A percentile compares a stretch with the other conserved stretches of the same genome.
These are phyloP conservation scores for Tetramorium bicarinatum DNA, from an alignment of 2,888 invertebrate species.

Conservation along the genomic window DNA sequence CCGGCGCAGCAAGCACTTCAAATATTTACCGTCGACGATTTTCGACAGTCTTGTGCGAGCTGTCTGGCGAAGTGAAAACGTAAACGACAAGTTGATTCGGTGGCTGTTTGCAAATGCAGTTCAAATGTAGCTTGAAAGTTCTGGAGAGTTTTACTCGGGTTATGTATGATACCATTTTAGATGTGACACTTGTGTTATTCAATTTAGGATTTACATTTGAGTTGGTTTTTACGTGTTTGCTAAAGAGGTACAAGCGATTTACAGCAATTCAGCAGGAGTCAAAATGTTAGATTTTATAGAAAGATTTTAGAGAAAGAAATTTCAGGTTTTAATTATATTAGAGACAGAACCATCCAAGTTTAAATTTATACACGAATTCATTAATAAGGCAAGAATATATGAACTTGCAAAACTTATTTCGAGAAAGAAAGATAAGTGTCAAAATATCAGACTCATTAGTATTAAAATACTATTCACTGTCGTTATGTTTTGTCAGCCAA, in stretches of 20 bases:
- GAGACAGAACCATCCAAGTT: neutral
- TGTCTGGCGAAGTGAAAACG: constrained; percentile 44
- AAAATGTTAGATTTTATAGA: neutral
- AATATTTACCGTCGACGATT: constrained; percentile 79
- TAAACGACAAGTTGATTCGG: constrained; percentile 55
- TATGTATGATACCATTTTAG: constrained; percentile 17
- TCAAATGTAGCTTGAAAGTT: constrained; percentile 37
- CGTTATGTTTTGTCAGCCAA: neutral
- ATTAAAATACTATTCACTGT: neutral
- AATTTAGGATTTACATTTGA: constrained; percentile 30
- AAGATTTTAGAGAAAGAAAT: neutral
- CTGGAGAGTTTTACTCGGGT: constrained; percentile 18
- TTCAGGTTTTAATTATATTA: neutral
- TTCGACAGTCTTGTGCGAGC: constrained; percentile 58
- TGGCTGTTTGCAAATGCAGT: constrained; percentile 39
- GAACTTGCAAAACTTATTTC: neutral
- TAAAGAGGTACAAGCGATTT: neutral
- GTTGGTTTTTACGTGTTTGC: neutral
- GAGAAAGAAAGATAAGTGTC: neutral
- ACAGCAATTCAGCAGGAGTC: neutral
- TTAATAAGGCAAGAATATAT: neutral
- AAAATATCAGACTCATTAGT: neutral
- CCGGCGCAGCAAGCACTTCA: constrained; percentile 72
- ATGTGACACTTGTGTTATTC: constrained; percentile 10
- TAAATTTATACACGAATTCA: neutral